Percentiles rank a stretch among this genome's conserved stretches.
phyloP scores from a whole-genome alignment of 2,888 invertebrate species.

The Lepidochrysops patricia region DNA sequence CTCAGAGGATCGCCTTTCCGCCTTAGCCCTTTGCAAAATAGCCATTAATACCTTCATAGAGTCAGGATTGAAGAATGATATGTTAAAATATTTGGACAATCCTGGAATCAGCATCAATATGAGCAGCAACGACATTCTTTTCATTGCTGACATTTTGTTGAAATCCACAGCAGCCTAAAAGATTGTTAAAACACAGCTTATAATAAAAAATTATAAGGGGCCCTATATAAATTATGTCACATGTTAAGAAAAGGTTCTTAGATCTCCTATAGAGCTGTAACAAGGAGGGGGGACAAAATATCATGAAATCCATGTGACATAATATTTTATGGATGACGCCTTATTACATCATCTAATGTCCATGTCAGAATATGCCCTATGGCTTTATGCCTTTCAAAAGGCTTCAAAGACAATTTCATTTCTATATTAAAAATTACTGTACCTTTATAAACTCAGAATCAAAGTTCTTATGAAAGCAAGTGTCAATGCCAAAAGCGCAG shows the following conservation, averaged over 20 bases:
- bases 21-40: slow-evolving; percentile 53
- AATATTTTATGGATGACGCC: too few species aligned
- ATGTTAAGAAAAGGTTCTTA: too few species aligned
- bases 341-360: too few species aligned
- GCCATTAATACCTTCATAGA: slow-evolving; percentile 46
- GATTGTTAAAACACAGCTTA: neutral
- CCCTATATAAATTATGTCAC: too few species aligned
- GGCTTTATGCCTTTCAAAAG: too few species aligned
- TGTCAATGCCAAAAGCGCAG: slow-evolving; percentile 73
- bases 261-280: too few species aligned
- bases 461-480: slow-evolving; percentile 59
- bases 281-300: too few species aligned
- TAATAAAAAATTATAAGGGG: too few species aligned
- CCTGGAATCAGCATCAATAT: slow-evolving; percentile 50
- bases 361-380: too few species aligned
- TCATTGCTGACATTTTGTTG: slow-evolving; percentile 45
- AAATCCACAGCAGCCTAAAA: slow-evolving; percentile 59
- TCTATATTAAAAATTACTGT: slow-evolving; percentile 17
- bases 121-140: slow-evolving; percentile 44
- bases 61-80: slow-evolving; percentile 51
- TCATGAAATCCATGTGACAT: too few species aligned
- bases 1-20: slow-evolving; percentile 43
- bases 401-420: neutral
- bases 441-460: slow-evolving; percentile 69
- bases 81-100: slow-evolving; percentile 39